Base-by-base conservation (phyloP, 2,797 vertebrate genomes). In the Myotis planiceps region DNA sequence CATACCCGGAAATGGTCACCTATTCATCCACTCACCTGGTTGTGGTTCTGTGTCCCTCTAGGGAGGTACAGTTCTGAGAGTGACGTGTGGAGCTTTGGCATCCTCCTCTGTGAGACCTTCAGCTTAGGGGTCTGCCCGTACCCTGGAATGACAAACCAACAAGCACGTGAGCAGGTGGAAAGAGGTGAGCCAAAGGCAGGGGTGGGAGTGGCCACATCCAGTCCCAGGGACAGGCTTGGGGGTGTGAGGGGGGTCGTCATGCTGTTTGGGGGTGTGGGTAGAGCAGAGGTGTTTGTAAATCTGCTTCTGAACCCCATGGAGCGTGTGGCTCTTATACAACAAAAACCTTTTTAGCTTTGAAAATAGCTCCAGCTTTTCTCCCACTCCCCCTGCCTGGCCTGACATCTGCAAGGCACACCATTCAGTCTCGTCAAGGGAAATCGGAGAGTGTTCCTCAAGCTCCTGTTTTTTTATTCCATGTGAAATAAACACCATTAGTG, bases 31-130 rank as follows among this genome's bases (percentile, higher is more conserved):
- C 2, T 91, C 23, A 51, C 19, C 18, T 60, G 42, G 2, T 5
- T 55, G 3, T 92, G 75, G 21, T 71, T 63, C 39, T 88, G 23
- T 63, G 94, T 65, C 68, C 71, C 84, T 71, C 19, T 98, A 99
- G 99, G 99, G 71, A 99, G 99, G 98, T 99, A 99, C 97, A 99
- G 99, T 94, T 99, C 99, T 27, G 99, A 99, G 97, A 99, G 99
- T 85, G 99, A 99, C 2, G 99, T 99, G 39, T 99, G 99, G 99
- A 99, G 99, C 93, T 99, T 99, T 47, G 99, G 99, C 45, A 99
- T 99, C 92, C 99, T 99, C 65, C 98, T 99, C 47, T 99, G 99
- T 99, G 99, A 99, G 97, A 99, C 99, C 4, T 99, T 99, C 98
- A 99, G 99, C 97, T 97, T 99, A 81, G 99, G 99, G 47, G 99